Evolutionary conservation across 2,797 vertebrate genomes (phyloP), one percentile per base, ranked within the genome.

Genomic region (Eptatretus atami): DNA sequence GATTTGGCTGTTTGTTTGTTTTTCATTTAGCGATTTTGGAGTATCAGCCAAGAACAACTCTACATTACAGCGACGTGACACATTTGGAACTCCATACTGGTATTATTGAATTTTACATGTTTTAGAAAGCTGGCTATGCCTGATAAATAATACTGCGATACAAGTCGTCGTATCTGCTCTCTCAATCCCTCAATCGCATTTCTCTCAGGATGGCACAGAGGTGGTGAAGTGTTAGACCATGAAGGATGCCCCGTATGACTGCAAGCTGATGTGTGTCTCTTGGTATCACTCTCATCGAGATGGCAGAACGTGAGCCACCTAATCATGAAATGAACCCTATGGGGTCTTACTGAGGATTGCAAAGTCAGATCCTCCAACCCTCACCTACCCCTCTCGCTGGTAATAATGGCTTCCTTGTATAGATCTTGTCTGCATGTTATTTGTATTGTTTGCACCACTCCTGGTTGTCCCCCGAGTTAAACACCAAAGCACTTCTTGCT

Each of bases 171-270:
- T 2, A 8, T 44, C 31, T 44, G 31, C 6, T 8, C 31, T 44
- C 31, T 44, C 31, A 44, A 44, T 44, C 4, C 6, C 6, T 44
- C 31, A 44, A 44, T 44, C 6, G 31, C 31, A 44, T 44, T 8
- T 44, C 31, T 44, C 6, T 54, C 72, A 98, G 92, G 92, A 98
- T 98, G 92, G 92, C 92, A 53, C 92, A 0, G 87, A 98, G 73
- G 88, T 98, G 71, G 92, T 95, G 64, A 92, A 95, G 82, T 98
- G 92, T 0, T 88, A 98, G 77, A 98, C 92, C 24, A 88, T 87
- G 79, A 98, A 98, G 72, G 92, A 98, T 15, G 81, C 87, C 0
- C 92, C 92, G 0, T 98, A 98, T 0, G 87, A 95, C 75, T 93
- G 88, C 76, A 88, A 72, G 86, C 86, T 0, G 92, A 98, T 68